Base-by-base conservation (phyloP, 2,888 invertebrate species). In the Geophilus truncorum region DNA sequence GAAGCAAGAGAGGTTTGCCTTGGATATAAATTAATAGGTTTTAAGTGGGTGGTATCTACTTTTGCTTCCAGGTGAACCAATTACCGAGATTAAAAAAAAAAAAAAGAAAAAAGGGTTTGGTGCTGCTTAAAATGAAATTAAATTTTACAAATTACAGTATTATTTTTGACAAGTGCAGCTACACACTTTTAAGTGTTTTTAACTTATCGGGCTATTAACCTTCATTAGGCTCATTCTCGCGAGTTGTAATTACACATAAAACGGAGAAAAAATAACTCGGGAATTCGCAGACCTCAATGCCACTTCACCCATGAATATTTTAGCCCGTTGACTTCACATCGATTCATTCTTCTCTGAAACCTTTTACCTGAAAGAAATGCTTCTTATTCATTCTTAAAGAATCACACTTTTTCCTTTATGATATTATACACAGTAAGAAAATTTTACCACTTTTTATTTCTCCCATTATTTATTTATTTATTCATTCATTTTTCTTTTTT, bases 271-370 rank as follows among this genome's bases (percentile, higher is more conserved):
- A 70, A 70, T 28, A 5, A 70, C 10, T 70, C 9, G 25, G 28
- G 15, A 70, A 70, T 70, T 70, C 70, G 28, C 70, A 70, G 70
- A 70, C 70, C 70, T 70, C 25, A 28, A 70, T 70, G 28, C 25
- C 28, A 25, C 28, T 70, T 70, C 70, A 70, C 25, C 70, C 70
- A 70, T 70, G 28, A 70, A 70, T 12, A 28, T 51, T 62, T 70
- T 70, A 70, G 70, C 28, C 70, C 28, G 70, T 70, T 70, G 28
- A 70, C 70, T 70, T 70, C 25, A 6, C 70, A 70, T 51, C 18
- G 51, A 51, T 70, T 70, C 70, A 70, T 70, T 70, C 70, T 70
- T 10, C 28, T 25, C 57, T 25, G 7, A 70, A 70, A 28, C 0
- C 12, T 10, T 23, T 25, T 12, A 70, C 7, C 25, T 21, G 23